Percentiles rank a stretch among this genome's conserved stretches.
phyloP scores from a whole-genome alignment of 2,113 vertebrate species.

The Xenopus laevis region DNA sequence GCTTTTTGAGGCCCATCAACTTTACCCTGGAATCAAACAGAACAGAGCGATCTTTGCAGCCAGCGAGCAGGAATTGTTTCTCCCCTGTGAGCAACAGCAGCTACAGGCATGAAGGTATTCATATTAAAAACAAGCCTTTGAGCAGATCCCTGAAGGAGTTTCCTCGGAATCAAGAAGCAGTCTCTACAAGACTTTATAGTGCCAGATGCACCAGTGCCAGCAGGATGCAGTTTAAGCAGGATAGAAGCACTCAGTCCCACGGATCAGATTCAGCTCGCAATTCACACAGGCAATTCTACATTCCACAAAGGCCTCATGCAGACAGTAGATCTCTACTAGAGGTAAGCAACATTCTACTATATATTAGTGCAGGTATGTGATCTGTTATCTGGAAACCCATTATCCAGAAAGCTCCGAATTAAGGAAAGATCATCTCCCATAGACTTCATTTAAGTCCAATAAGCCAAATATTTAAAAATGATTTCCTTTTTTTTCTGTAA shows the following conservation, averaged over 20 bases:
- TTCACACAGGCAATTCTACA: constrained; percentile 70
- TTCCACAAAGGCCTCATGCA: constrained; percentile 65
- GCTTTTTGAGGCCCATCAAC: constrained; percentile 82
- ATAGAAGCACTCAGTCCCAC: constrained; percentile 71
- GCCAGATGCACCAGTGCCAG: constrained; percentile 71
- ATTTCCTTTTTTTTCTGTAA: too few relatives aligned
- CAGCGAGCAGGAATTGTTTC: constrained; percentile 68
- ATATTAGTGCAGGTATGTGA: background rate
- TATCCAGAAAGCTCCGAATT: too few relatives aligned
- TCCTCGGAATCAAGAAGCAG: constrained; percentile 65
- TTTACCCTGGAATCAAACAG: constrained; percentile 73
- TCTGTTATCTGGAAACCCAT: too few relatives aligned
- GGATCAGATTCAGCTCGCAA: constrained; percentile 63
- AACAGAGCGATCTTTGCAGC: constrained; percentile 68
- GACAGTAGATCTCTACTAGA: constrained; percentile 76
- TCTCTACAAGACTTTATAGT: constrained; percentile 69
- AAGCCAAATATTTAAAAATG: background rate
- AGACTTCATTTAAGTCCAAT: background rate
- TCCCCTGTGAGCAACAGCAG: constrained; percentile 65
- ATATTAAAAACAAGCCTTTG: constrained; percentile 89
- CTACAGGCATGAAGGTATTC: constrained; percentile 71
- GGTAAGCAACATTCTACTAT: constrained; percentile 64
- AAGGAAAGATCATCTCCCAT: too few relatives aligned
- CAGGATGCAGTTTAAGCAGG: constrained; percentile 76
- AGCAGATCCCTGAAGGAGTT: constrained; percentile 91